phyloP scores from a whole-genome alignment of 2,888 invertebrate species.

The Drosophila peninsularis region DNA sequence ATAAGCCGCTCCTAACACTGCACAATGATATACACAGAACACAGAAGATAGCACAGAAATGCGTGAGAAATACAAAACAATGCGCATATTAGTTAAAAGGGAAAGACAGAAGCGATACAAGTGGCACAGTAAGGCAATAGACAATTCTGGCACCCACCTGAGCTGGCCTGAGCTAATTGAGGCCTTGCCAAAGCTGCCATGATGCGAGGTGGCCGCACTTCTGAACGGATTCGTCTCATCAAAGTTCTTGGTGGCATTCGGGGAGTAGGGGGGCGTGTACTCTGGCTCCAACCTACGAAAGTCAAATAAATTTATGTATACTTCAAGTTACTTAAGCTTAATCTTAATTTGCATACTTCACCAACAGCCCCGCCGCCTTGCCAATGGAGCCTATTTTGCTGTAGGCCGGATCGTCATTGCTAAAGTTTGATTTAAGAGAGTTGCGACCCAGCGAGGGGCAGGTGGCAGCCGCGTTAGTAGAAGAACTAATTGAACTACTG shows the following conservation, averaged over 20 bases:
- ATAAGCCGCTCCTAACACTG: constrained; percentile 85
- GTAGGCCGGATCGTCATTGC: constrained; percentile 84
- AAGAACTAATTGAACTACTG: constrained; percentile 80
- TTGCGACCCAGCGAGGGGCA: constrained; percentile 83
- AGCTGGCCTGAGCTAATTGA: constrained; percentile 84
- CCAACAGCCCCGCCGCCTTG: constrained; percentile 85
- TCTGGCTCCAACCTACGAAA: constrained; percentile 81
- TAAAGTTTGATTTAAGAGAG: constrained; percentile 85
- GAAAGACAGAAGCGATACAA: constrained; percentile 41
- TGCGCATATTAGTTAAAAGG: constrained; percentile 65
- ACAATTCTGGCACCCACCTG: constrained; percentile 73
- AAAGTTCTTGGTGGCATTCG: constrained; percentile 84
- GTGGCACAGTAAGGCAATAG: constrained; percentile 24
- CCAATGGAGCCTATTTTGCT: constrained; percentile 85
- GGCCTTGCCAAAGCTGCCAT: constrained; percentile 85
- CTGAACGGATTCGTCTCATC: constrained; percentile 85
- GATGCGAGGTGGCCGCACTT: constrained; percentile 81
- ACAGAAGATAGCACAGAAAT: constrained; percentile 50
- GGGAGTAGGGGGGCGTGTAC: constrained; percentile 75
- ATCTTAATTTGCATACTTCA: constrained; percentile 70
- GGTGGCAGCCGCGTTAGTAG: constrained; percentile 76
- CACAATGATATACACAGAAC: constrained; percentile 59
- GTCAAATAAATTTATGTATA: not conserved
- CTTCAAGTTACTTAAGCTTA: not conserved
- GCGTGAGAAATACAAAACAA: constrained; percentile 65